Evolutionary conservation across 2,113 vertebrate species (phyloP).

Genomic region (Amia ocellicauda): DNA sequence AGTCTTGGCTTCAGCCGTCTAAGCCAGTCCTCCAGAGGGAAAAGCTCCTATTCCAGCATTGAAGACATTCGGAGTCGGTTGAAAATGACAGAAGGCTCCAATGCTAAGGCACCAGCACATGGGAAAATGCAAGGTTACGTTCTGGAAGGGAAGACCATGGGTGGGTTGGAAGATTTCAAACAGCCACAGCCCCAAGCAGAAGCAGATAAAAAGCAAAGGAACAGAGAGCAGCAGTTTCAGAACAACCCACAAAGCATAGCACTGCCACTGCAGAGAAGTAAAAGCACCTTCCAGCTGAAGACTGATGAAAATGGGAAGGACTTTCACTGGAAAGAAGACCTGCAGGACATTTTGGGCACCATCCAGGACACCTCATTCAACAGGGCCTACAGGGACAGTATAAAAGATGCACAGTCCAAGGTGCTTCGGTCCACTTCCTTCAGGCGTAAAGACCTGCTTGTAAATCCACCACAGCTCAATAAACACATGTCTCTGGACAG

Average conservation of each 20-base stretch:
- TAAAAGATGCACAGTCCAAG: slow-evolving; percentile 82
- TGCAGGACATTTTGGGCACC: slow-evolving; percentile 45
- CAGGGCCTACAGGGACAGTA: slow-evolving; percentile 80
- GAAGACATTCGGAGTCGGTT: slow-evolving; percentile 61
- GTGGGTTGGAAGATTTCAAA: slow-evolving; percentile 23
- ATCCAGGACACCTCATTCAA: slow-evolving; percentile 64
- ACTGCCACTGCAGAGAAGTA: slow-evolving; percentile 68
- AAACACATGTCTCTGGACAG: slow-evolving; percentile 57
- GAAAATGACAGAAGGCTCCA: slow-evolving; percentile 42
- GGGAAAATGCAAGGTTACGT: slow-evolving; percentile 42
- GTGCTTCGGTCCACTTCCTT: slow-evolving; percentile 87
- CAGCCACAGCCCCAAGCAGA: slow-evolving; percentile 23
- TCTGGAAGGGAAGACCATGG: slow-evolving; percentile 17
- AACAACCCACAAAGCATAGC: slow-evolving; percentile 46
- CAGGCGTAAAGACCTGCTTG: slow-evolving; percentile 67
- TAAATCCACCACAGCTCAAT: slow-evolving; percentile 46
- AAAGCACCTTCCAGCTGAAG: slow-evolving; percentile 76
- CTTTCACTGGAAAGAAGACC: slow-evolving; percentile 49
- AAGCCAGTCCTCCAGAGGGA: slow-evolving; percentile 24
- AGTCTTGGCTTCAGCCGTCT: slow-evolving; percentile 39
- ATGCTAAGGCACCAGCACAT: slow-evolving; percentile 36
- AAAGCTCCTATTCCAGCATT: slow-evolving; percentile 44
- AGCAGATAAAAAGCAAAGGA: slow-evolving; percentile 31
- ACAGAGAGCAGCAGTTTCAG: slow-evolving; percentile 38
- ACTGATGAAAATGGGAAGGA: slow-evolving; percentile 53